These are phyloP conservation scores for Pocillopora meandrina DNA, from an alignment of 92 coral and sea anemone genomes.

Conservation along the genomic window DNA sequence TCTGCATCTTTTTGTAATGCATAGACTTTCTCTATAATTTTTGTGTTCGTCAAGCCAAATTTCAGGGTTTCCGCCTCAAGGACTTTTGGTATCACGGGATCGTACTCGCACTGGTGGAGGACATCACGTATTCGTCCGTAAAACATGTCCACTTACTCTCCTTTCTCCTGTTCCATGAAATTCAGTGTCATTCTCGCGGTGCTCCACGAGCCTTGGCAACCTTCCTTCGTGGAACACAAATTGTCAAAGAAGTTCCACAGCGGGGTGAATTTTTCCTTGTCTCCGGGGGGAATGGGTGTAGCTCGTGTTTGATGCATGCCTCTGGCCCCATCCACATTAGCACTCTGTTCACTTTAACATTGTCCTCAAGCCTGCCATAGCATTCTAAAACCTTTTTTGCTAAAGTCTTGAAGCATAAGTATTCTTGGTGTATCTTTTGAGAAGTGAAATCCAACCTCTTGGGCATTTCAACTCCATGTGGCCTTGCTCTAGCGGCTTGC, in stretches of 20 bases:
- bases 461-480: slow-evolving; percentile 74
- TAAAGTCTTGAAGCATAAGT: slow-evolving; percentile 61
- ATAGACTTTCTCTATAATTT: slow-evolving; percentile 72
- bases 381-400: slow-evolving; percentile 69
- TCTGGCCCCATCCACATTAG: slow-evolving; percentile 80
- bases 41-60: slow-evolving; percentile 65
- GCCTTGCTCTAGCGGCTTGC: slow-evolving; percentile 74
- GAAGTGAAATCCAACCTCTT: slow-evolving; percentile 68
- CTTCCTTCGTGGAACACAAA: slow-evolving; percentile 73
- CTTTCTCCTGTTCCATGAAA: slow-evolving; percentile 73
- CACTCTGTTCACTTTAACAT: slow-evolving; percentile 64
- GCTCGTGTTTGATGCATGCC: slow-evolving; percentile 78
- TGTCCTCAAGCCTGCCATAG: slow-evolving; percentile 67
- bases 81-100: slow-evolving; percentile 65
- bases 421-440: slow-evolving; percentile 66
- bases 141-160: slow-evolving; percentile 73
- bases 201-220: slow-evolving; percentile 71
- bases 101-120: slow-evolving; percentile 73
- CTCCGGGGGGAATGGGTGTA: slow-evolving; percentile 70
- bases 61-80: slow-evolving; percentile 71
- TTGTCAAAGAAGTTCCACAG: slow-evolving; percentile 71
- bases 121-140: slow-evolving; percentile 70
- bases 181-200: slow-evolving; percentile 73
- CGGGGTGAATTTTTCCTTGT: slow-evolving; percentile 62
- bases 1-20: slow-evolving; percentile 68